These are phyloP conservation scores for Bettongia penicillata DNA, from an alignment of 2,113 vertebrate genomes.

Conservation along the genomic window DNA sequence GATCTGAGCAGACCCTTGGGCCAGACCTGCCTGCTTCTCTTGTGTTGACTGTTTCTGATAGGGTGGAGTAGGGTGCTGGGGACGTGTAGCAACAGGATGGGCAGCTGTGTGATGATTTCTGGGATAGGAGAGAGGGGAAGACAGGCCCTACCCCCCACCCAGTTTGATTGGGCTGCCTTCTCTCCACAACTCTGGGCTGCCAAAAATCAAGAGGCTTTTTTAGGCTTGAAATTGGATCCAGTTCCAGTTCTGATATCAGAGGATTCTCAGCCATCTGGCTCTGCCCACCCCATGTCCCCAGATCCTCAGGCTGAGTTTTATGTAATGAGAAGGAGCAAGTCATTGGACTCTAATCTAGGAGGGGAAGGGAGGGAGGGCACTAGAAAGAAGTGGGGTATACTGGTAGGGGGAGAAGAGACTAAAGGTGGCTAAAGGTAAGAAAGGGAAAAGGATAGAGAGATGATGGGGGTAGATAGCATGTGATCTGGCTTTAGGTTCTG, in stretches of 20 bases:
- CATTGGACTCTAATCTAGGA: background rate
- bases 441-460: background rate
- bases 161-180: background rate
- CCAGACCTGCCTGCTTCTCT: background rate
- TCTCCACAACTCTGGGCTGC: background rate
- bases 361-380: background rate
- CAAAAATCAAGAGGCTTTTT: background rate
- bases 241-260: conserved; percentile 3
- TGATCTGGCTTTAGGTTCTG: background rate
- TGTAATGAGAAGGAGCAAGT: background rate
- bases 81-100: background rate
- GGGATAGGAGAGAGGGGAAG: background rate
- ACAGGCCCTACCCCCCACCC: background rate
- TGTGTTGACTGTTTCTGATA: background rate
- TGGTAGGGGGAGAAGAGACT: background rate
- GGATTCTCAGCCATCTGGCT: background rate
- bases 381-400: background rate
- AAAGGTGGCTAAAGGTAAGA: background rate
- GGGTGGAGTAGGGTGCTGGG: background rate
- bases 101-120: background rate
- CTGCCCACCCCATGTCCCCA: background rate
- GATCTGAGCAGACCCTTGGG: background rate
- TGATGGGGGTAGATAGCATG: background rate
- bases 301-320: background rate
- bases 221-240: background rate